Percentiles rank a stretch among this genome's conserved stretches.
Conservation (phyloP, 2,113 vertebrate genomes). For the Melanotaenia duboulayi region DNA sequence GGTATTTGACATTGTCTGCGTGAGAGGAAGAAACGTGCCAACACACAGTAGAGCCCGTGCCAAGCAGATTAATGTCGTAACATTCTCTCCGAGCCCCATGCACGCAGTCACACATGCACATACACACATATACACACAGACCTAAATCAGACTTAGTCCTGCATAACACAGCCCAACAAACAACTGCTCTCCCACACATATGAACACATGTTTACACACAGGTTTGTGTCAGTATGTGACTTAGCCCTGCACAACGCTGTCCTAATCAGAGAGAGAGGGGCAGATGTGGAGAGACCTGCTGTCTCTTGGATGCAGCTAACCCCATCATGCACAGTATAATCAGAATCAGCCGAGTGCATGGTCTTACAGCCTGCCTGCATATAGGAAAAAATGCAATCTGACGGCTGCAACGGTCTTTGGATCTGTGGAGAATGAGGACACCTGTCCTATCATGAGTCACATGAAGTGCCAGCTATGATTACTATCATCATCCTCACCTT, state of each 20-base stretch:
- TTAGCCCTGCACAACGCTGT: conserved; percentile 48
- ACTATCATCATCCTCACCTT: conserved; percentile 85
- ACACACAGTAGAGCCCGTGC: conserved; percentile 68
- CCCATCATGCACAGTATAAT: conserved; percentile 62
- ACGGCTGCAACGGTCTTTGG: conserved; percentile 31
- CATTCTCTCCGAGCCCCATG: conserved; percentile 41
- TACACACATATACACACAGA: conserved; percentile 16
- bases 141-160: conserved; percentile 24
- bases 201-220: conserved; percentile 31
- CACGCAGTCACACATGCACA: conserved; percentile 11
- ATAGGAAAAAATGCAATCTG: conserved; percentile 43
- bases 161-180: conserved; percentile 17
- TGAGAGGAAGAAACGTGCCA: conserved; percentile 73
- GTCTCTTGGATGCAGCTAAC: conserved; percentile 59
- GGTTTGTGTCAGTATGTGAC: conserved; percentile 61
- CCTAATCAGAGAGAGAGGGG: conserved; percentile 72
- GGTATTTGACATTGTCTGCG: conserved; percentile 78
- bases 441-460: conserved; percentile 38
- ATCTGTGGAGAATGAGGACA: conserved; percentile 57
- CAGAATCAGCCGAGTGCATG: conserved; percentile 53
- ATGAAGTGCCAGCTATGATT: conserved; percentile 33
- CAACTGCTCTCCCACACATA: conserved; percentile 13
- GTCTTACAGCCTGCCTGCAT: conserved; percentile 36
- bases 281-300: conserved; percentile 72
- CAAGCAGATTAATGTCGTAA: conserved; percentile 78